Base-by-base conservation (phyloP, 2,888 invertebrate genomes). In the Apantesis nais region DNA sequence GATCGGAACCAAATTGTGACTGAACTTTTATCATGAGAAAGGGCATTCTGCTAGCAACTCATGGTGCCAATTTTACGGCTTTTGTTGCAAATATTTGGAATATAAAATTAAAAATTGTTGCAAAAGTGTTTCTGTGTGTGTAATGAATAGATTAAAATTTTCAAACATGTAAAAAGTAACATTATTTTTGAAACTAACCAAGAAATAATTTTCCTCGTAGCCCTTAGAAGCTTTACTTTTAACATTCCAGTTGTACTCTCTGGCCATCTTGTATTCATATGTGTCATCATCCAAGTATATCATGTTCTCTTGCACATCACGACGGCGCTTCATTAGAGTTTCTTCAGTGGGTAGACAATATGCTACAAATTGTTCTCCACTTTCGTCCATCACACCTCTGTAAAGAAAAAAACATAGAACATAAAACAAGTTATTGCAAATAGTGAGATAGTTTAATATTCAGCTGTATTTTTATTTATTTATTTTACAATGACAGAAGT, bases 181-280 rank as follows among this genome's bases (percentile, higher is more conserved):
- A 34, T 16, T 25, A 37, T 39, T 29, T 65, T 34, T 29, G 52
- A n/a, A 16, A 81, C 92, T 88, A 69, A 95, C 98, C 92, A 99
- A 97, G 95, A 99, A 99, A 89, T 99, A 99, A 89, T 99, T 99
- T 92, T 99, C 99, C 91, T 99, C 99, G 85, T 99, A 99, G 55
- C 99, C 98, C 88, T 98, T 98, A 0, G 98, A 98, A 0, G 98
- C 97, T 92, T 99, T 99, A 91, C 99, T 99, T 92, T 99, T 99
- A 31, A 99, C 99, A 88, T 99, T 99, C 99, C 99, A 99, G 89
- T 99, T 99, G 90, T 99, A 99, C 89, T 99, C 99, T 76, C 99
- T 96, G 0, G 99, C 98, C 97, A 99, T 98, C 91, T 98, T 97
- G 87, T 99, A 99, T 83, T 99, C 99, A 86, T 99, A 99, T 69